Evolutionary conservation across 2,888 invertebrate species (phyloP).

Genomic region (Diploptera punctata): DNA sequence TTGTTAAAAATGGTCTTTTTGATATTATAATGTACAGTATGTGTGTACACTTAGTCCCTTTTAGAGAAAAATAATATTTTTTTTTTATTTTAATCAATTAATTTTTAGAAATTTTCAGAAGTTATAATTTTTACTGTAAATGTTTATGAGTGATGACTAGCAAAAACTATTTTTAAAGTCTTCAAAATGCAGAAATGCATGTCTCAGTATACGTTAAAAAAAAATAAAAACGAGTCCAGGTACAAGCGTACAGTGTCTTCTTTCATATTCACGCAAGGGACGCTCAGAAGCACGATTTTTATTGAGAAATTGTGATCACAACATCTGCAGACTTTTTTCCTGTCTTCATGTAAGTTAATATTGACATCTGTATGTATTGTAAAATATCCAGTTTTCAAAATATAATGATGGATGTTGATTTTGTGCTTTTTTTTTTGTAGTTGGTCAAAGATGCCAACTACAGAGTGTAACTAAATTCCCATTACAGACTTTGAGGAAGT

Average conservation of each 20-base stretch:
- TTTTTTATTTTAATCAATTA: slow-evolving; percentile 3
- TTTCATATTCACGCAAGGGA: slow-evolving; percentile 32
- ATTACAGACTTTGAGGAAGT: too few relatives aligned
- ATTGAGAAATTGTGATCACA: slow-evolving; percentile 31
- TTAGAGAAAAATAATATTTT: slow-evolving; percentile 4
- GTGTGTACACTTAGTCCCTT: slow-evolving; percentile 25
- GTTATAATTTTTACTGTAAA: slow-evolving; percentile 27
- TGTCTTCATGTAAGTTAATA: slow-evolving; percentile 40
- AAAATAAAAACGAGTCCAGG: slow-evolving; percentile 28
- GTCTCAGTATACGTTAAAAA: slow-evolving; percentile 36
- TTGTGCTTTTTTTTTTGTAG: background rate
- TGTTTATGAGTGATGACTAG: slow-evolving; percentile 29
- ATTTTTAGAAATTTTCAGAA: slow-evolving; percentile 16
- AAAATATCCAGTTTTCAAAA: slow-evolving; percentile 41
- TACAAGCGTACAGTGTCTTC: slow-evolving; percentile 30
- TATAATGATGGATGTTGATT: slow-evolving; percentile 40
- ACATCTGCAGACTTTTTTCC: slow-evolving; percentile 26
- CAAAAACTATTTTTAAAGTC: slow-evolving; percentile 27
- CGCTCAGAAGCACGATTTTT: slow-evolving; percentile 33
- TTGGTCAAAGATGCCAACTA: too few relatives aligned
- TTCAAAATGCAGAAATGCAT: slow-evolving; percentile 35
- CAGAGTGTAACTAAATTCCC: too few relatives aligned
- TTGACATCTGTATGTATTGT: slow-evolving; percentile 42
- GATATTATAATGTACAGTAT: slow-evolving; percentile 33
- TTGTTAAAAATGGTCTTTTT: slow-evolving; percentile 28